Evolutionary conservation across 2,797 vertebrate species (phyloP).

Genomic region (Phalloptychus januarius): DNA sequence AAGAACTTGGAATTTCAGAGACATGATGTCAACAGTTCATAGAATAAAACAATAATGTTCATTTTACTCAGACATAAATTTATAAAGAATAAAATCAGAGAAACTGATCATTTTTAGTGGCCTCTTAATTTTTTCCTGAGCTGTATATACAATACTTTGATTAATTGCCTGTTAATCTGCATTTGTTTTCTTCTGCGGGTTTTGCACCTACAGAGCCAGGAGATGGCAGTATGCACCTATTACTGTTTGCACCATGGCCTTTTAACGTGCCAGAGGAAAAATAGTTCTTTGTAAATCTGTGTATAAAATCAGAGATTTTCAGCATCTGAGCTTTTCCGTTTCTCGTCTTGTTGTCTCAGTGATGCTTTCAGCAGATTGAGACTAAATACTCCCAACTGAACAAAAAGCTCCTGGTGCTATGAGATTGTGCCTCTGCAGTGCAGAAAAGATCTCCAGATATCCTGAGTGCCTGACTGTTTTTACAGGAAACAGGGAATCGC

Average conservation of each 20-base stretch:
- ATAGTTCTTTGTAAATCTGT: constrained; percentile 15
- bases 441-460: constrained; percentile 29
- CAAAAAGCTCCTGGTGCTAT: constrained; percentile 34
- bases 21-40: too few species aligned
- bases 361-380: constrained; percentile 23
- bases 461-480: constrained; percentile 37
- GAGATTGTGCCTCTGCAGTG: constrained; percentile 21
- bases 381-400: constrained; percentile 38
- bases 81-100: too few species aligned
- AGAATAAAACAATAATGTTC: too few species aligned
- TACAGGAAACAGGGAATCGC: constrained; percentile 22
- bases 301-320: constrained; percentile 23
- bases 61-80: too few species aligned
- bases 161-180: too few species aligned
- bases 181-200: not conserved
- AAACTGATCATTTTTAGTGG: too few species aligned
- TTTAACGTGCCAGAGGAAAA: constrained; percentile 9
- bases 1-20: too few species aligned
- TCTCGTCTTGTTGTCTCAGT: constrained; percentile 5
- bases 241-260: not conserved
- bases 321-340: constrained; percentile 15
- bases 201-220: constrained; percentile 47
- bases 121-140: too few species aligned
- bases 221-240: constrained; percentile 59
- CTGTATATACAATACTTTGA: too few species aligned